Percentiles rank a stretch among this genome's conserved stretches.
Evolutionary conservation across 2,113 vertebrate genomes (phyloP).

Genomic region (Peucedramus taeniatus): DNA sequence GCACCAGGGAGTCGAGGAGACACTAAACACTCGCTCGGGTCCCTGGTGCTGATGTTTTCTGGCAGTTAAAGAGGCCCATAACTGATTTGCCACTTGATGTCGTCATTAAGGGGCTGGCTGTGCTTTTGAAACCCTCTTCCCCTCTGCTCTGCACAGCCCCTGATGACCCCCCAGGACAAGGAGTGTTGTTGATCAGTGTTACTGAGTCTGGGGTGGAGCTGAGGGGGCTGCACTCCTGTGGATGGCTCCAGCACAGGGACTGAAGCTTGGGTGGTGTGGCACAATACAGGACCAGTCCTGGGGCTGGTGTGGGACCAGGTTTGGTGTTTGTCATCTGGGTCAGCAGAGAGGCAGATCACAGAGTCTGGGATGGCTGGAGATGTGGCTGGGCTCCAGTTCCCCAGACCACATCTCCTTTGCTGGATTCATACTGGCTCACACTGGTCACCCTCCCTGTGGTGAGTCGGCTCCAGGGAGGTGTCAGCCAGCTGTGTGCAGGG

Average conservation of each 20-base stretch:
- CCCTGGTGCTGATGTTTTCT: conserved; percentile 15
- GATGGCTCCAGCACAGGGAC: rapidly evolving
- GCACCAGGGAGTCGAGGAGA: background rate
- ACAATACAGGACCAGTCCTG: background rate
- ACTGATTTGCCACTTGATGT: background rate
- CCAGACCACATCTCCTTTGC: background rate
- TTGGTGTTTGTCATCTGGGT: background rate
- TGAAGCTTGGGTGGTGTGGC: background rate
- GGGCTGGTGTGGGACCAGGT: background rate
- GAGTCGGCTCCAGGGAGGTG: background rate
- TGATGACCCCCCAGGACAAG: background rate
- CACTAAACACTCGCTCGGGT: background rate
- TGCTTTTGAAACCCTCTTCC: background rate
- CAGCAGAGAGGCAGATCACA: background rate
- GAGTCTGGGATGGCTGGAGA: background rate
- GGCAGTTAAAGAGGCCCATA: conserved; percentile 17
- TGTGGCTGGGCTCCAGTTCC: rapidly evolving
- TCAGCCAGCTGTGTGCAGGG: background rate
- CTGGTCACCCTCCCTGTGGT: background rate
- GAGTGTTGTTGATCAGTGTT: background rate
- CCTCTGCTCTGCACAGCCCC: background rate
- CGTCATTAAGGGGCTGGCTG: conserved; percentile 1
- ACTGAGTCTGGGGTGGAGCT: background rate
- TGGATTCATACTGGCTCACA: background rate
- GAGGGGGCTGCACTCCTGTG: rapidly evolving